Percentiles rank a stretch among this genome's conserved stretches.
These are phyloP conservation scores for Trochalopteron elliotii DNA, from an alignment of 2,113 vertebrate genomes.

Conservation along the genomic window DNA sequence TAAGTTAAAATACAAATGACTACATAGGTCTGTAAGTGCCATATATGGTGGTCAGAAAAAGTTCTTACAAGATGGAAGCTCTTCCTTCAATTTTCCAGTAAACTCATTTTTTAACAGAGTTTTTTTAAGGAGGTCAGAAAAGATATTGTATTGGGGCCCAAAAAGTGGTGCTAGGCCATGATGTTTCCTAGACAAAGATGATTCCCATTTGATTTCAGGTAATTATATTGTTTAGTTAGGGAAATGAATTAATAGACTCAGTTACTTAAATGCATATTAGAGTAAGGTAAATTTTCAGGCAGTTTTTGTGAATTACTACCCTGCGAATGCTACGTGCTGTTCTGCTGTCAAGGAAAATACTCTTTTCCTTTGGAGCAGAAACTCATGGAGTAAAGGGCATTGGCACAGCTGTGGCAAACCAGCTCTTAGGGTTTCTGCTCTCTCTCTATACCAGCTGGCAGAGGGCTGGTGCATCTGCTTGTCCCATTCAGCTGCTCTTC, in stretches of 20 bases:
- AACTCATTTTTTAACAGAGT: background rate
- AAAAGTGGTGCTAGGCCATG: background rate
- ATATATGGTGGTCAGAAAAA: background rate
- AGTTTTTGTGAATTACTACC: background rate
- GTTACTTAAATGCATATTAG: background rate
- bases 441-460: background rate
- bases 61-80: background rate
- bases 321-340: background rate
- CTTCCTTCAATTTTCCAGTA: background rate
- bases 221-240: background rate
- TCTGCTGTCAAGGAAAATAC: background rate
- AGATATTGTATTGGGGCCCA: background rate
- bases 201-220: background rate
- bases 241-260: background rate
- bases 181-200: background rate
- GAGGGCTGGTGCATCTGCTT: slow-evolving; percentile 12
- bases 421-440: background rate
- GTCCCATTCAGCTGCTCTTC: background rate
- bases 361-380: background rate
- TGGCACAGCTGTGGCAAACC: background rate
- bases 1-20: background rate
- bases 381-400: background rate
- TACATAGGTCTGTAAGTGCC: background rate
- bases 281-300: background rate
- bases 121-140: background rate